phyloP scores from a whole-genome alignment of 2,113 vertebrate species.

The Fregata magnificens region DNA sequence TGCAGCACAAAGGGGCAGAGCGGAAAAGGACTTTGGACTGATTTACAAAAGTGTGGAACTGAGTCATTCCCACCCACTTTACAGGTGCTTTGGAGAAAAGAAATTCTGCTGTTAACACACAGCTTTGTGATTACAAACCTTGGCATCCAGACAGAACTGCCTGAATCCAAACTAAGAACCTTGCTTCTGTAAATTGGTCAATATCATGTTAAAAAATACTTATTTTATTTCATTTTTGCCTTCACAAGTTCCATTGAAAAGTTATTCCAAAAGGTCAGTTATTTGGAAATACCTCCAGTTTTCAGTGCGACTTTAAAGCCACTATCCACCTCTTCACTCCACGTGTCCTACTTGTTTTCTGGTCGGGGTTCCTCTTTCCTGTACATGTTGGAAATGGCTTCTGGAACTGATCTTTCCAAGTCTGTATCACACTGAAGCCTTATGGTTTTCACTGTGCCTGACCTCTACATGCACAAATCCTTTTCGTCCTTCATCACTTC shows the following conservation, averaged over 20 bases:
- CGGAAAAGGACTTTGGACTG: neutral
- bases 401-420: neutral
- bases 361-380: neutral
- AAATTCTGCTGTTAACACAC: neutral
- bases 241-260: neutral
- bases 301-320: neutral
- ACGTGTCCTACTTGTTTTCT: neutral
- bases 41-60: neutral
- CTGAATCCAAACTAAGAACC: neutral
- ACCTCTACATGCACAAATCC: rapidly evolving
- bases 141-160: neutral
- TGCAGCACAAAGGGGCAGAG: neutral
- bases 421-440: neutral
- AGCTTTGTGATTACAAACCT: neutral
- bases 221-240: neutral
- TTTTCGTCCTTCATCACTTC: neutral
- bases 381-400: neutral
- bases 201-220: neutral
- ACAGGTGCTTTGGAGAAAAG: neutral
- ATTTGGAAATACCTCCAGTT: neutral
- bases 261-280: neutral
- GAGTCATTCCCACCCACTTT: neutral
- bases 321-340: neutral
- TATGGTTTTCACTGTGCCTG: neutral
- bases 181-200: neutral